phyloP scores from a whole-genome alignment of 2,888 invertebrate genomes.

The Drosophila paracracens region DNA sequence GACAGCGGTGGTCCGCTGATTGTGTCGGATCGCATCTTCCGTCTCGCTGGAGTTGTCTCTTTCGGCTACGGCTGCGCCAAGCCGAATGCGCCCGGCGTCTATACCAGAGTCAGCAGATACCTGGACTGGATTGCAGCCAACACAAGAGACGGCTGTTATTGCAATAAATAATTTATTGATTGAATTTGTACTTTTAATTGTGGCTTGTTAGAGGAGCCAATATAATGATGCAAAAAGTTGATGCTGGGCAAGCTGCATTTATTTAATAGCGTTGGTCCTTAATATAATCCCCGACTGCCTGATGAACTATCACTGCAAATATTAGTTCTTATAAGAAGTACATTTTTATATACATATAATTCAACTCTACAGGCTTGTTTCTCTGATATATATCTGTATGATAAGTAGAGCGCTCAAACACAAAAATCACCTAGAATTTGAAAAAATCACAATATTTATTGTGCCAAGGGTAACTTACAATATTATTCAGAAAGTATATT shows the following conservation, averaged over 20 bases:
- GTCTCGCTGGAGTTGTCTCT: slow-evolving; percentile 82
- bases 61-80: slow-evolving; percentile 83
- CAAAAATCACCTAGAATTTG: no score
- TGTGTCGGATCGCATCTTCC: slow-evolving; percentile 75
- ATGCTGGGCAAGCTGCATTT: no score
- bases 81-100: slow-evolving; percentile 82
- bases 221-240: not conserved
- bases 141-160: slow-evolving; percentile 82
- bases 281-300: not conserved
- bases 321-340: not conserved
- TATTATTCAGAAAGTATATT: not conserved
- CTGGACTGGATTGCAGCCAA: slow-evolving; percentile 81
- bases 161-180: slow-evolving; percentile 45
- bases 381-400: no score
- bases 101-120: slow-evolving; percentile 82
- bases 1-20: slow-evolving; percentile 84
- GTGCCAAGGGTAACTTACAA: not conserved
- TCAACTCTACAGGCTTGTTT: no score
- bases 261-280: not conserved
- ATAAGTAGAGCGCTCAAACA: no score
- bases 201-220: not conserved
- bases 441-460: not conserved
- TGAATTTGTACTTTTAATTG: not conserved
- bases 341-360: not conserved
- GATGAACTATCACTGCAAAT: not conserved